A percentile compares a stretch with the other conserved stretches of the same genome.
These are phyloP conservation scores for Lucilia cuprina DNA, from an alignment of 1,140 invertebrate genomes.

Conservation along the genomic window DNA sequence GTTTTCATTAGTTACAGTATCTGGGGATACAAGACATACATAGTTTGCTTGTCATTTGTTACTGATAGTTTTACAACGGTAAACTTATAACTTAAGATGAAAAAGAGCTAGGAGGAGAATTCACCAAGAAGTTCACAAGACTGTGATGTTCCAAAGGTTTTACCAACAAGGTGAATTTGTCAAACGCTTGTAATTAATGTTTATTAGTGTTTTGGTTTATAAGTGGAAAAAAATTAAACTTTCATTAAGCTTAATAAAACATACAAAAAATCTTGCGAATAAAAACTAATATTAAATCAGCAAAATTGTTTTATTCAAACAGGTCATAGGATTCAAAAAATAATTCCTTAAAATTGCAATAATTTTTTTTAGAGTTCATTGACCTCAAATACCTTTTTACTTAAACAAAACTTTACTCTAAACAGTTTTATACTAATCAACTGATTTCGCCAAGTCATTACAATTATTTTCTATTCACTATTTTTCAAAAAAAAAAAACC, in stretches of 20 bases:
- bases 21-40: not conserved
- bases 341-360: no score
- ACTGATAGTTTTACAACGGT: not conserved
- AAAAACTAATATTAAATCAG: no score
- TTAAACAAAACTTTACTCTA: not conserved
- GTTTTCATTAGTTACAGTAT: conserved; percentile 15
- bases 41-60: not conserved
- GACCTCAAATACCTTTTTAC: no score
- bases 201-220: not conserved
- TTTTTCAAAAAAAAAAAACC: no score
- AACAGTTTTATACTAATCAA: not conserved
- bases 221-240: no score
- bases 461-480: not conserved
- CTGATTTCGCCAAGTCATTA: not conserved
- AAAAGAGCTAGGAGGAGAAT: not conserved
- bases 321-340: no score
- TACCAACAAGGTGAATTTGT: not conserved
- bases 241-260: no score
- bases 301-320: no score
- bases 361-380: no score
- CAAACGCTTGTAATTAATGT: not conserved
- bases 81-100: not conserved
- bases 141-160: not conserved
- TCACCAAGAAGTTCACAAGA: not conserved
- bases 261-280: no score